phyloP scores from a whole-genome alignment of 2,797 vertebrate genomes.

The Paratrypauchen microcephalus region DNA sequence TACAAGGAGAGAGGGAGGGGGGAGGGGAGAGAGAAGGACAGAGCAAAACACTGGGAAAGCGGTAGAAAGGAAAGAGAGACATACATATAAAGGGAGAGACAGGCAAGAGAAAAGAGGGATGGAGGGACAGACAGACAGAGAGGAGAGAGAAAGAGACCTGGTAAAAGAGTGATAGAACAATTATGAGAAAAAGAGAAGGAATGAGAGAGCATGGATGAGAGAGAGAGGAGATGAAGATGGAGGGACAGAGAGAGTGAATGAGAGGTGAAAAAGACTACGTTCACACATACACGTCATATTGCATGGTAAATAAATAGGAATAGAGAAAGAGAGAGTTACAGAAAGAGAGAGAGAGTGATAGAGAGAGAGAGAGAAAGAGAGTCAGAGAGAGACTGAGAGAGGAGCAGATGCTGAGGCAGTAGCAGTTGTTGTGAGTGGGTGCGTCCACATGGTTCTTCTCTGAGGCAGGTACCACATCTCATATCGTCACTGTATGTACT shows the following conservation, averaged over 20 bases:
- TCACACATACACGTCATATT: no score
- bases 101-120: not conserved
- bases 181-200: not conserved
- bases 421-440: slow-evolving; percentile 31
- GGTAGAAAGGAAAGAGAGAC: no score
- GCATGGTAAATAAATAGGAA: no score
- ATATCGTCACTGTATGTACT: not conserved
- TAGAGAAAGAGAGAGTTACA: not conserved
- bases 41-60: no score
- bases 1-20: slow-evolving; percentile 1
- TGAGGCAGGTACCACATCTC: slow-evolving; percentile 30
- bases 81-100: no score
- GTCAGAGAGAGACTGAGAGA: slow-evolving; percentile 3
- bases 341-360: not conserved
- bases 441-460: slow-evolving; percentile 20
- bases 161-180: not conserved
- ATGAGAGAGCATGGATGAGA: slow-evolving; percentile 24
- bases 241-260: not conserved
- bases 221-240: not conserved
- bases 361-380: not conserved
- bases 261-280: slow-evolving; percentile 3
- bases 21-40: not conserved
- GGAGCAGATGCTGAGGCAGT: slow-evolving; percentile 29
- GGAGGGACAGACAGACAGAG: not conserved
- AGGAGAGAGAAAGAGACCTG: not conserved